A percentile compares a stretch with the other conserved stretches of the same genome.
phyloP scores from a whole-genome alignment of 2,113 vertebrate species.

The Thermophis baileyi region DNA sequence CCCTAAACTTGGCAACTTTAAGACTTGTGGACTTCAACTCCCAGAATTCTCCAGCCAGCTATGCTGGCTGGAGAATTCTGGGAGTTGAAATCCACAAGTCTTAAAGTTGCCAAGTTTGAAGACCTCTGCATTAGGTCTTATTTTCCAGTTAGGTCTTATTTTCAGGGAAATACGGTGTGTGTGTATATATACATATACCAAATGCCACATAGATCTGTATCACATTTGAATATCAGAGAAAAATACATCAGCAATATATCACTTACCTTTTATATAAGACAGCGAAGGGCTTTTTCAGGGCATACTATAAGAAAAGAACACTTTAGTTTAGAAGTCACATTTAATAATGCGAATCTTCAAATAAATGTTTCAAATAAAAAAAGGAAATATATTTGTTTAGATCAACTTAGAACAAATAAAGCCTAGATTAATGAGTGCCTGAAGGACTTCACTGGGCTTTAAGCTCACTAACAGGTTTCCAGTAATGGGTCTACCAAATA shows the following conservation, averaged over 20 bases:
- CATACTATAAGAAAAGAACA: slow-evolving; percentile 77
- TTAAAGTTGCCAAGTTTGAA: too few relatives aligned
- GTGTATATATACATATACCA: background rate
- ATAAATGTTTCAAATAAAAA: background rate
- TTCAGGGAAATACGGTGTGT: background rate
- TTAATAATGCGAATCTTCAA: background rate
- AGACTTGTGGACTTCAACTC: too few relatives aligned
- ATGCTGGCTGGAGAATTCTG: too few relatives aligned
- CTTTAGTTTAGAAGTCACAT: background rate
- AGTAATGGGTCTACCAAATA: background rate
- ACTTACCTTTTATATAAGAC: slow-evolving; percentile 94
- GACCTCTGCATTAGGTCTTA: too few relatives aligned
- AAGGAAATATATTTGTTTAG: background rate
- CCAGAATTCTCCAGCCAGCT: too few relatives aligned
- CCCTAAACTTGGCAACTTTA: too few relatives aligned
- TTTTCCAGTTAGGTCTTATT: too few relatives aligned
- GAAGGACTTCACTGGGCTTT: background rate
- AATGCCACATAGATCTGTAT: background rate
- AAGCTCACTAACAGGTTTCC: background rate
- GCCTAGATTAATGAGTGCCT: background rate
- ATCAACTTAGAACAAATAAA: background rate
- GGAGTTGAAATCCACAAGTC: too few relatives aligned
- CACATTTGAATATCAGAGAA: background rate
- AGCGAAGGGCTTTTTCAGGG: slow-evolving; percentile 90
- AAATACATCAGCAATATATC: background rate